Evolutionary conservation across 2,888 invertebrate genomes (phyloP).

Genomic region (Spodoptera littoralis): DNA sequence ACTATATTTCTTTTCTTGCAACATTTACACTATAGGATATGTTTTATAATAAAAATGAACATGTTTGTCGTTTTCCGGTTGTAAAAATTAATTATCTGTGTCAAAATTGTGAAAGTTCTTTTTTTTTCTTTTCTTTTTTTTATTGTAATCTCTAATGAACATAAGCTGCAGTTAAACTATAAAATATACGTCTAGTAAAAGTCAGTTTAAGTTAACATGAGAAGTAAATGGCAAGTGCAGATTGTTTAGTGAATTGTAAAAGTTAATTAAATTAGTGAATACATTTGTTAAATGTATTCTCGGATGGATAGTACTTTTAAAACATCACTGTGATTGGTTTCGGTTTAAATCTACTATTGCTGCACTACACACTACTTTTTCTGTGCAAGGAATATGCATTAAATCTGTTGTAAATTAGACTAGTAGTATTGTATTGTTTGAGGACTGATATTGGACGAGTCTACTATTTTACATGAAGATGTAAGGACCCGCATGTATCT

Average conservation of each 20-base stretch:
- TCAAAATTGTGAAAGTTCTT: background rate
- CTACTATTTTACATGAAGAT: too few species aligned
- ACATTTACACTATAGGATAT: conserved; percentile 35
- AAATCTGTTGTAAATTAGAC: too few species aligned
- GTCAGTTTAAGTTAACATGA: too few species aligned
- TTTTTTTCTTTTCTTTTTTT: too few species aligned
- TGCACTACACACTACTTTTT: background rate
- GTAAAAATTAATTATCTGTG: conserved; percentile 18
- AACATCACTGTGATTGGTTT: background rate
- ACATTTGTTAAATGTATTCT: background rate
- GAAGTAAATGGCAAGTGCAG: too few species aligned
- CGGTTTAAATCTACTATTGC: background rate
- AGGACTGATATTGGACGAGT: too few species aligned
- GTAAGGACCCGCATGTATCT: too few species aligned
- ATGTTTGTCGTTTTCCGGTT: conserved; percentile 37
- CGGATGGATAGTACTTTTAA: background rate
- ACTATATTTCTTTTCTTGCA: conserved; percentile 43
- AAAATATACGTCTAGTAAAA: too few species aligned
- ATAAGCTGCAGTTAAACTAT: background rate
- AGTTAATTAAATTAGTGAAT: too few species aligned
- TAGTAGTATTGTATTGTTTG: too few species aligned
- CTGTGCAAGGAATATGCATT: background rate
- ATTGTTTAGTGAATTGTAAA: too few species aligned
- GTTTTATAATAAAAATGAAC: conserved; percentile 27
- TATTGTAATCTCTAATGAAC: background rate